Percentiles rank a stretch among this genome's conserved stretches.
Evolutionary conservation across 2,888 invertebrate genomes (phyloP).

Genomic region (Melieria picta): DNA sequence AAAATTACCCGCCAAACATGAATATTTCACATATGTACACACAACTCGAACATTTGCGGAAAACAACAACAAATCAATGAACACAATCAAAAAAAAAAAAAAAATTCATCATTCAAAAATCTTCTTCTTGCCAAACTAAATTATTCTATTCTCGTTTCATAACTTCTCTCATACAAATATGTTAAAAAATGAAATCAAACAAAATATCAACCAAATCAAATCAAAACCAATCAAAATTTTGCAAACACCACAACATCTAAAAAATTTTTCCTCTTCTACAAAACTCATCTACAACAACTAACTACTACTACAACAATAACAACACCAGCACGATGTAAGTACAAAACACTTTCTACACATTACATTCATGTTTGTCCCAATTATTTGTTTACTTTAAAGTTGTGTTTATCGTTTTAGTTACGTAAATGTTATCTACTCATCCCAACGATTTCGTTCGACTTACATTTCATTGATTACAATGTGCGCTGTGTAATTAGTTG

Average conservation of each 20-base stretch:
- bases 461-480: too few relatives aligned
- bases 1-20: background rate
- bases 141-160: conserved; percentile 19
- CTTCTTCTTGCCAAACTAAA: conserved; percentile 20
- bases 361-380: too few relatives aligned
- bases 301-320: conserved; percentile 60
- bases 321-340: conserved; percentile 67
- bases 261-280: conserved; percentile 30
- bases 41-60: background rate
- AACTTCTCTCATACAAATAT: conserved; percentile 6
- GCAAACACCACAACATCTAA: conserved; percentile 33
- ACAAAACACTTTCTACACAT: conserved; percentile 51
- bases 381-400: too few relatives aligned
- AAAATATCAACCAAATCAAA: conserved; percentile 14
- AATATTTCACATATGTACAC: background rate
- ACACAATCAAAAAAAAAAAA: background rate
- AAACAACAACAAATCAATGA: background rate
- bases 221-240: conserved; percentile 22
- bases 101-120: conserved; percentile 24
- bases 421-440: too few relatives aligned
- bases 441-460: too few relatives aligned
- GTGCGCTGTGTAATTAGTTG: too few relatives aligned
- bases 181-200: conserved; percentile 24
- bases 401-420: too few relatives aligned
- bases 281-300: conserved; percentile 46